Evolutionary conservation across 2,888 invertebrate genomes (phyloP), one percentile per base, ranked within the genome.

Genomic region (Bruchidius siliquastri): DNA sequence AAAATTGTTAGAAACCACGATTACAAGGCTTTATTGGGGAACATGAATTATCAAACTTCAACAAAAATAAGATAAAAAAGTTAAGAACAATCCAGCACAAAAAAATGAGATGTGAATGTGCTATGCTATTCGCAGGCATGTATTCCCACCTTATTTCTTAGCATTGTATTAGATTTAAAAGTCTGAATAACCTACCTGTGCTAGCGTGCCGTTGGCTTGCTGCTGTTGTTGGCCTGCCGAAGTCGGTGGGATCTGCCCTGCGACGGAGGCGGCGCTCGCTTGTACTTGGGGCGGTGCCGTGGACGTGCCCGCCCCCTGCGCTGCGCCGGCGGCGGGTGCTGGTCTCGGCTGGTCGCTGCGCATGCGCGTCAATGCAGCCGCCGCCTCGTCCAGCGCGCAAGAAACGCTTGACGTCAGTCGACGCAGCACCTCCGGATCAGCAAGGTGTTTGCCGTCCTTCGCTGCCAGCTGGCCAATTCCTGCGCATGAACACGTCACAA

Each of bases 361-460:
- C 97, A 98, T 97, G 86, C 96, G 94, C 81, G 96, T 97, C 80
- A 98, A 90, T 74, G 97, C 97, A 82, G 97, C 97, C 78, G 97
- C 97, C 75, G 98, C 98, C 88, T 98, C 97, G 90, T 98, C 97
- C 84, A 98, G 91, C 79, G 98, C 97, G 88, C 96, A 96, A 83
- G 96, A 86, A 71, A 87, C 87, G 82, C 95, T 95, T 72, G 95
- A 94, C 81, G 96, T 96, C 84, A 96, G 90, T 82, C 94, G 92
- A 81, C 95, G 90, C 81, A 96, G 90, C 82, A 96, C 95, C 87
- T 96, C 96, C 78, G 96, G 95, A 88, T 96, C 96, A 76, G 95
- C 93, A 83, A 95, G 91, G 87, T 94, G 92, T 87, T 93, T 94
- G 84, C 93, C 93, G 89, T 94, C 94, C 83, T 92, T 92, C 76